A percentile compares a stretch with the other conserved stretches of the same genome.
Evolutionary conservation across 2,888 invertebrate species (phyloP).

Genomic region (Periphyllus acericola): DNA sequence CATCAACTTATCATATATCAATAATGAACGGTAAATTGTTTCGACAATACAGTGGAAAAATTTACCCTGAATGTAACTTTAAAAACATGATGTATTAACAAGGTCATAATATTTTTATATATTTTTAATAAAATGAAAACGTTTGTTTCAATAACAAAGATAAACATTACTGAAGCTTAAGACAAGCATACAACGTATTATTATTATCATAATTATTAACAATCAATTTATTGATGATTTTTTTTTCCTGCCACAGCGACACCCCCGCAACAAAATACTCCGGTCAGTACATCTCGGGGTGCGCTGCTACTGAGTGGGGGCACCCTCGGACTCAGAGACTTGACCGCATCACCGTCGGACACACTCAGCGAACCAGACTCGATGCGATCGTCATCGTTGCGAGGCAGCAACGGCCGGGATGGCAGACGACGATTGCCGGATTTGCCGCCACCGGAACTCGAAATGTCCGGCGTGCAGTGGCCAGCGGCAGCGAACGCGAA

Average conservation of each 20-base stretch:
- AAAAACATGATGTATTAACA: too few species aligned
- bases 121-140: too few species aligned
- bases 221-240: neutral
- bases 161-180: too few species aligned
- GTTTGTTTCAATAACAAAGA: too few species aligned
- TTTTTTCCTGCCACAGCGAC: conserved; percentile 63
- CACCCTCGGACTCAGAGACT: conserved; percentile 65
- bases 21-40: too few species aligned
- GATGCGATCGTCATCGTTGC: conserved; percentile 68
- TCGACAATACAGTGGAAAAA: too few species aligned
- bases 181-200: too few species aligned
- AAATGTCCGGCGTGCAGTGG: conserved; percentile 66
- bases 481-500: conserved; percentile 68
- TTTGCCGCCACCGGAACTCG: conserved; percentile 22
- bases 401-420: conserved; percentile 66
- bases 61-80: too few species aligned
- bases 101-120: too few species aligned
- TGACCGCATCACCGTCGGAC: conserved; percentile 68
- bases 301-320: neutral
- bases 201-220: too few species aligned
- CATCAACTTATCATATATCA: too few species aligned
- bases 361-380: conserved; percentile 69
- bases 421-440: conserved; percentile 40
- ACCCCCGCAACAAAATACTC: conserved; percentile 67
- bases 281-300: conserved; percentile 67